Conservation (phyloP, 2,888 invertebrate genomes). For the Ecdyonurus torrentis region DNA sequence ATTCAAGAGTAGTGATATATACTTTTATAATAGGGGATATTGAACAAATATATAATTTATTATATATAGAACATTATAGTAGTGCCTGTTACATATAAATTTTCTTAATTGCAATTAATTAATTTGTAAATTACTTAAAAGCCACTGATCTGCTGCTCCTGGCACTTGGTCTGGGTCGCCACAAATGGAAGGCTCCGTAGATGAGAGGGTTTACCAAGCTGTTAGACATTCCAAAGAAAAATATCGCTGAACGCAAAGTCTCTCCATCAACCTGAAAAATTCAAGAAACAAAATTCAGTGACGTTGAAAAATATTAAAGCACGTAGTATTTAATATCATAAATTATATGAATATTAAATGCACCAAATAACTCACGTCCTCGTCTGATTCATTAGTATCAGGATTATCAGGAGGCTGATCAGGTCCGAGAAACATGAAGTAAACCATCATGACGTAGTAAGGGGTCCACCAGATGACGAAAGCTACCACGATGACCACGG, state of each 20-base stretch:
- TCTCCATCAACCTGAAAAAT: constrained; percentile 49
- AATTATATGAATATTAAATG: too few relatives aligned
- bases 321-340: too few relatives aligned
- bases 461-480: constrained; percentile 77
- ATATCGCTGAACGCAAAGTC: constrained; percentile 52
- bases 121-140: constrained; percentile 5
- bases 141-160: constrained; percentile 20
- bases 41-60: too few relatives aligned
- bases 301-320: too few relatives aligned
- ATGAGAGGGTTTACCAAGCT: constrained; percentile 73
- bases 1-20: too few relatives aligned
- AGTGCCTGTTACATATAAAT: too few relatives aligned
- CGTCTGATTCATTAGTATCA: too few relatives aligned
- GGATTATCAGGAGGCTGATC: too few relatives aligned
- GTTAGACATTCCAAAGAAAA: constrained; percentile 76
- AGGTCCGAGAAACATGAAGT: constrained; percentile 57
- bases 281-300: too few relatives aligned
- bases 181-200: constrained; percentile 76
- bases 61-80: too few relatives aligned
- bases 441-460: constrained; percentile 69
- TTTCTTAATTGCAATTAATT: too few relatives aligned
- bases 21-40: too few relatives aligned
- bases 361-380: not conserved
- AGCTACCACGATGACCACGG: constrained; percentile 62
- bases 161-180: constrained; percentile 31